Evolutionary conservation across 2,888 invertebrate species (phyloP), one percentile per base, ranked within the genome.

Genomic region (Ectropis crepuscularia): DNA sequence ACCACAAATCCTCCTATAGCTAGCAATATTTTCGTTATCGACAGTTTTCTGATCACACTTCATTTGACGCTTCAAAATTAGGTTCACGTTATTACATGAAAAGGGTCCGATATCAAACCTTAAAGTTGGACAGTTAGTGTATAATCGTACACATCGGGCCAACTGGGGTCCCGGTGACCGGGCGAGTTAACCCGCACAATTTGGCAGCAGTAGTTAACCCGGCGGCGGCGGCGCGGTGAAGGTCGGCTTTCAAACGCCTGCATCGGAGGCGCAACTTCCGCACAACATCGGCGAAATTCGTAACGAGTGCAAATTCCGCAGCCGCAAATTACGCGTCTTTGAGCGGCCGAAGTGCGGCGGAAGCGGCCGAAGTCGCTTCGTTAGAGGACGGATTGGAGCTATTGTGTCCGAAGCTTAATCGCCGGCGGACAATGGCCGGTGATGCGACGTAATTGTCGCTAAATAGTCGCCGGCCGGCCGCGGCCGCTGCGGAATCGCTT

Each of bases 281-380:
- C 74, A 68, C 76, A 77, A 74, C 79, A 74, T 81, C 80, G 82
- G 80, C 85, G 85, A 86, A 88, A 85, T 85, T 84, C 83, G 80
- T 77, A 77, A 77, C 77, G 75, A 80, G 82, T 81, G 83, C 88
- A 87, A 89, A 87, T 89, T 87, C 83, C 81, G 80, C 73, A 77
- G 80, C 90, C 92, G 81, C 92, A 92, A 92, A 92, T 92, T 90
- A 89, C 86, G 80, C 82, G 87, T 90, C 90, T 92, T 91, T 86
- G 89, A 87, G 79, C 78, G 81, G 46, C 81, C 84, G 83, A 86
- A 85, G 87, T 83, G 81, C 77, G 78, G 78, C 90, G 90, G 90
- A 89, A 89, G 85, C 78, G 76, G 78, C 80, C 89, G 88, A 90
- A 88, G 88, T 88, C 89, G 85, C 90, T 89, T 91, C 91, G 90